Base-by-base conservation (phyloP, 2,113 vertebrate species). In the Herpetotheres cachinnans region DNA sequence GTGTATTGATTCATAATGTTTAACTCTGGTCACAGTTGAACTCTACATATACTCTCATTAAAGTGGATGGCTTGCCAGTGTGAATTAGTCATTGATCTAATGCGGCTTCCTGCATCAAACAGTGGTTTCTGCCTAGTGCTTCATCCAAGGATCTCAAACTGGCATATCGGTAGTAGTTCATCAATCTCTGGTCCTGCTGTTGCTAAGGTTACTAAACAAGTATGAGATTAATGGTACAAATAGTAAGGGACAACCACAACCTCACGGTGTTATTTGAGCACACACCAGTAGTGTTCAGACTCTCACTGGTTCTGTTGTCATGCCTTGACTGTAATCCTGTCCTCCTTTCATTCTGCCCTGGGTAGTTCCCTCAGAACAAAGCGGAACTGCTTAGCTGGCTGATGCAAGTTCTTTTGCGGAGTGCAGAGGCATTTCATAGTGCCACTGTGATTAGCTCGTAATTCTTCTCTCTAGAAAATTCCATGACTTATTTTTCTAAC, bases 11-110 rank as follows among this genome's bases (percentile, higher is more conserved):
- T 94, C 74, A 63, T 89, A 61, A 73, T 77, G 55, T 85, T 77
- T 90, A 89, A 62, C 91, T 96, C 92, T 36, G 49, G 78, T 95
- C 29, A 34, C 77, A 73, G 62, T 47, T 87, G 84, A 95, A 59
- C 73, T 85, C 69, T 69, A 42, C 49, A 3, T 63, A 54, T 13
- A 21, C 38, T 82, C 81, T 81, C 58, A 42, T 86, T 86, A 76
- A 62, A 93, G 36, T 44, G 65, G 38, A 40, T 0, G 8, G 54
- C 44, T 84, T 92, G 49, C 61, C 86, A 76, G 50, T 40, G 79
- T 93, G 90, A 95, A 85, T 91, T 82, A 82, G 56, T 86, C 52
- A 49, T 58, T 58, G 77, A 82, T 79, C 44, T 71, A 13, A 25
- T 26, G 38, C 30, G 72, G 61, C 66, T 79, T 61, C 73, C 44